phyloP scores from a whole-genome alignment of 2,113 vertebrate species.

The Stegostoma tigrinum region DNA sequence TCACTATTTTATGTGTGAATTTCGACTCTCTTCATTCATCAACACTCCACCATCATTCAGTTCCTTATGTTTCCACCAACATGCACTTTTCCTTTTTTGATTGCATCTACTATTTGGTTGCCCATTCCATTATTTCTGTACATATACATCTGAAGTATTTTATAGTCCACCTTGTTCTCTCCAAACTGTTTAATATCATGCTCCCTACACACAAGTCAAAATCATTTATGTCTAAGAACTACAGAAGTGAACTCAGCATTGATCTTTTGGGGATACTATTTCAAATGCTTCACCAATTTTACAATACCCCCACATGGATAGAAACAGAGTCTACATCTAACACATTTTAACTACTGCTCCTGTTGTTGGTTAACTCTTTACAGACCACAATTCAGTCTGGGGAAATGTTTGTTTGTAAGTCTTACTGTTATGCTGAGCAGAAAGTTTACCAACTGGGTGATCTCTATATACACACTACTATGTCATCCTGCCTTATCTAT shows the following conservation, averaged over 20 bases:
- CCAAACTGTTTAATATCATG: background rate
- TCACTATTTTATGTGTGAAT: background rate
- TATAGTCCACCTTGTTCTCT: background rate
- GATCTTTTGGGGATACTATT: background rate
- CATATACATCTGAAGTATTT: background rate
- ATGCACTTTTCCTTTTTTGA: background rate
- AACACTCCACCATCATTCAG: background rate
- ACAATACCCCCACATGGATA: background rate
- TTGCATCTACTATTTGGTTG: background rate
- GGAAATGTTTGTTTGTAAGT: background rate
- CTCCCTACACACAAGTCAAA: background rate
- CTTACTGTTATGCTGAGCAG: background rate
- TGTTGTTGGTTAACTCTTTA: background rate
- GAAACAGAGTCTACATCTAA: background rate
- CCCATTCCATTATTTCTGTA: background rate
- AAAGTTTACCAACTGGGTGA: background rate
- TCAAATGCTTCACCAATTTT: background rate
- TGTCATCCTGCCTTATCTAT: background rate
- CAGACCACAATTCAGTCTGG: background rate
- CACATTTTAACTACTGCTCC: background rate
- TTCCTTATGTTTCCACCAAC: background rate
- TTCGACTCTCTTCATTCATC: background rate
- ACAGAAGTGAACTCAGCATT: background rate
- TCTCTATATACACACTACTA: background rate
- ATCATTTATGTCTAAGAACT: background rate